Evolutionary conservation across 2,797 vertebrate species (phyloP), one percentile per base, ranked within the genome.

Genomic region (Mus minutoides): DNA sequence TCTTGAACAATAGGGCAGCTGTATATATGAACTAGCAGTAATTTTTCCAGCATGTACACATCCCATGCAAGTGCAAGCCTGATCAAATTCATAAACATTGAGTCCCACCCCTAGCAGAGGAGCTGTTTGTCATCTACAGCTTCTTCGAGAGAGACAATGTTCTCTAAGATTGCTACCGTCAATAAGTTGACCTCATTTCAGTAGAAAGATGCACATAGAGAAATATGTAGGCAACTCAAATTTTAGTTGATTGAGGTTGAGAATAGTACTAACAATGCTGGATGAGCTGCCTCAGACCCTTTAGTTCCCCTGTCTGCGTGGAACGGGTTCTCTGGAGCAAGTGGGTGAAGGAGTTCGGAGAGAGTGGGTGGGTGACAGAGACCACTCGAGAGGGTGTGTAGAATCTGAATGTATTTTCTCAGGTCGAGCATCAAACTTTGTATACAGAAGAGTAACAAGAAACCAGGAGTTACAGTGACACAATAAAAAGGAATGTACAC

Each of bases 101-200:
- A 58, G 0, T 58, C n/a, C 6, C 2, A 37, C 0, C 3, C 78
- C 0, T 58, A 37, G 3, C 52, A 37, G 22, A 80, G n/a, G n/a
- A 80, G 19, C 8, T 40, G 8, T 24, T 37, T 3, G 3, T 22
- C 24, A 26, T 58, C 24, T 11, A 80, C 24, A 56, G 11, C 21
- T 37, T 6, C 34, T 80, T 54, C 6, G 12, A 56, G 6, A 58
- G 34, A 58, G 6, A 58, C 13, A 31, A 80, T 14, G 19, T 24
- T 58, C 54, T 80, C 37, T 8, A 37, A 8, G 22, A 37, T 37
- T 56, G 34, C 13, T 80, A 34, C 13, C 34, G 34, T 56, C 17
- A 9, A 17, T n/a, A 79, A 54, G 17, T 49, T 79, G 17, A 79
- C 19, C 52, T n/a, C 10, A 56, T 46, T 52, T 77, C 8, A 79